Conservation (phyloP, 2,888 invertebrate species). For the Andrena chrysosceles region DNA sequence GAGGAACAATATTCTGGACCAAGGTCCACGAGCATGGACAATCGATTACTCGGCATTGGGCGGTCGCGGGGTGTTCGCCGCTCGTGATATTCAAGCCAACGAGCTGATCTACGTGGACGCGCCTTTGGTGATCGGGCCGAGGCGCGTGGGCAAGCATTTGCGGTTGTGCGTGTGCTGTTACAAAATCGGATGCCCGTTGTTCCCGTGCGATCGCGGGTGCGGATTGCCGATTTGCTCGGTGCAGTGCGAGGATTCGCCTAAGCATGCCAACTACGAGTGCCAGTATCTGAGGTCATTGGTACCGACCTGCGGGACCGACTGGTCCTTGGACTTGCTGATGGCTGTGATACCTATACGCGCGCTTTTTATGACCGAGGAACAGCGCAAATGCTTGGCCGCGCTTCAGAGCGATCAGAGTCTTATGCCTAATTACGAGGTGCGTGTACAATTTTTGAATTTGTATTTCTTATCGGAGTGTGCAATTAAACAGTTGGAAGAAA, state of each 20-base stretch:
- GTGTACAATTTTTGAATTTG: background rate
- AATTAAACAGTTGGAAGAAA: background rate
- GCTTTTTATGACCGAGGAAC: constrained; percentile 83
- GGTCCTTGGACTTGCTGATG: constrained; percentile 82
- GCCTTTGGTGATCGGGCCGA: constrained; percentile 90
- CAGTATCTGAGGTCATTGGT: constrained; percentile 87
- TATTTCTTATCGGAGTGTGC: background rate
- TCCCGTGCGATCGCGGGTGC: constrained; percentile 88
- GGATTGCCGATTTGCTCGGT: constrained; percentile 90
- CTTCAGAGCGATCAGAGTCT: constrained; percentile 86
- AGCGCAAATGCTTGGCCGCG: constrained; percentile 86
- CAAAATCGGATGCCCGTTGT: constrained; percentile 82
- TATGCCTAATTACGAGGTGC: constrained; percentile 87
- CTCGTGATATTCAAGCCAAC: constrained; percentile 88
- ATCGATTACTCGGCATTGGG: constrained; percentile 88
- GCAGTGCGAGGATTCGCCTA: constrained; percentile 87
- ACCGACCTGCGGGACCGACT: constrained; percentile 83
- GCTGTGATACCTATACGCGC: constrained; percentile 85
- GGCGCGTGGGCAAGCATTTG: constrained; percentile 86
- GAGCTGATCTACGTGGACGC: constrained; percentile 90
- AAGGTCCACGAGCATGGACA: constrained; percentile 85
- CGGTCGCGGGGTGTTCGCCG: constrained; percentile 91
- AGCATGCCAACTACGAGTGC: constrained; percentile 88
- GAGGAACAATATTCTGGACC: constrained; percentile 57
- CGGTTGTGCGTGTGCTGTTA: constrained; percentile 89